Percentiles rank a stretch among this genome's conserved stretches.
phyloP scores from a whole-genome alignment of 2,888 invertebrate genomes.

The Zele albiditarsus region DNA sequence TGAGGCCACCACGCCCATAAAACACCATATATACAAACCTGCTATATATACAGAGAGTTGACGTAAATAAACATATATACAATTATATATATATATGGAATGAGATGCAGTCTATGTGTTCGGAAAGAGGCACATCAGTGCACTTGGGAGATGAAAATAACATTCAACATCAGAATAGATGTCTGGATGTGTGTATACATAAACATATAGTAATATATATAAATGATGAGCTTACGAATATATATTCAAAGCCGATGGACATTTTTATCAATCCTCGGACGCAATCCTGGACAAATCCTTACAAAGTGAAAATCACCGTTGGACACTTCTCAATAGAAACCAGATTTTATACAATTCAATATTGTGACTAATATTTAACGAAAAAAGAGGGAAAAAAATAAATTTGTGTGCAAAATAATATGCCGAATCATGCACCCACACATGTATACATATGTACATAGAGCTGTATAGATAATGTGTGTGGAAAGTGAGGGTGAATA shows the following conservation, averaged over 20 bases:
- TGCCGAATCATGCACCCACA: background rate
- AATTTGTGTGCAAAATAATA: background rate
- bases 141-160: conserved; percentile 10
- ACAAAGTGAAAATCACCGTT: conserved; percentile 49
- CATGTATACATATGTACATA: background rate
- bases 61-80: background rate
- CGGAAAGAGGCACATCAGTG: background rate
- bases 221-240: background rate
- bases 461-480: conserved; percentile 59
- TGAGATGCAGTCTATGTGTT: background rate
- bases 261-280: conserved; percentile 58
- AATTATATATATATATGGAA: too few species aligned
- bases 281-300: conserved; percentile 53
- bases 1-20: conserved; percentile 59
- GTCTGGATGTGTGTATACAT: background rate
- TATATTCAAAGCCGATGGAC: conserved; percentile 31
- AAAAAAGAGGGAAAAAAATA: background rate
- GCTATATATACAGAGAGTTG: conserved; percentile 26
- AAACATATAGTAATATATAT: background rate
- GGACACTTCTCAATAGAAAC: conserved; percentile 17
- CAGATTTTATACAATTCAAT: background rate
- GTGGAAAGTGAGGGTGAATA: conserved; percentile 39
- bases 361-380: conserved; percentile 1
- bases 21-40: conserved; percentile 51
- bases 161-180: background rate